phyloP scores from a whole-genome alignment of 2,113 vertebrate species.

The Copsychus sechellarum region DNA sequence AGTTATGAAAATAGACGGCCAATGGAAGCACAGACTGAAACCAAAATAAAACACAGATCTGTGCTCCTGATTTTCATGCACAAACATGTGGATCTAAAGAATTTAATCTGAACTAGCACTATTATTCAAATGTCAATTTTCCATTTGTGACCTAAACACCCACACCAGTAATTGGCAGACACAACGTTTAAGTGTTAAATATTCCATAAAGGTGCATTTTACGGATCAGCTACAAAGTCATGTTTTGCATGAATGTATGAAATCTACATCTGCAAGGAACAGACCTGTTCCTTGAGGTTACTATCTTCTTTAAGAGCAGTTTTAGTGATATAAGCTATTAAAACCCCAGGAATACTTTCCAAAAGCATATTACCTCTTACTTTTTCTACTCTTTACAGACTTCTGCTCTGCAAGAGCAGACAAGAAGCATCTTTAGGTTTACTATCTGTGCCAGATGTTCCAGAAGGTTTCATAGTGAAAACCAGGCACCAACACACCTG shows the following conservation, averaged over 20 bases:
- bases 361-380: neutral
- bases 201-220: neutral
- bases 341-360: neutral
- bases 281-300: neutral
- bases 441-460: neutral
- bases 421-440: neutral
- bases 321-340: neutral
- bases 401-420: neutral
- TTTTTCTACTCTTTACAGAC: neutral
- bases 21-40: conserved; percentile 10
- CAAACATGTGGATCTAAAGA: neutral
- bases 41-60: neutral
- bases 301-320: neutral
- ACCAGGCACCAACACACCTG: neutral
- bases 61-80: neutral
- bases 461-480: neutral
- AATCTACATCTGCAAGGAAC: neutral
- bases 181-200: neutral
- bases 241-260: neutral
- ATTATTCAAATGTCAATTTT: neutral
- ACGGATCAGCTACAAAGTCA: neutral
- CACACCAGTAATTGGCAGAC: neutral
- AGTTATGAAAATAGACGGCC: conserved; percentile 27
- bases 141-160: neutral
- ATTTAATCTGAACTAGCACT: neutral